These are phyloP conservation scores for Zaprionus camerounensis DNA, from an alignment of 1,140 invertebrate genomes.

Conservation along the genomic window DNA sequence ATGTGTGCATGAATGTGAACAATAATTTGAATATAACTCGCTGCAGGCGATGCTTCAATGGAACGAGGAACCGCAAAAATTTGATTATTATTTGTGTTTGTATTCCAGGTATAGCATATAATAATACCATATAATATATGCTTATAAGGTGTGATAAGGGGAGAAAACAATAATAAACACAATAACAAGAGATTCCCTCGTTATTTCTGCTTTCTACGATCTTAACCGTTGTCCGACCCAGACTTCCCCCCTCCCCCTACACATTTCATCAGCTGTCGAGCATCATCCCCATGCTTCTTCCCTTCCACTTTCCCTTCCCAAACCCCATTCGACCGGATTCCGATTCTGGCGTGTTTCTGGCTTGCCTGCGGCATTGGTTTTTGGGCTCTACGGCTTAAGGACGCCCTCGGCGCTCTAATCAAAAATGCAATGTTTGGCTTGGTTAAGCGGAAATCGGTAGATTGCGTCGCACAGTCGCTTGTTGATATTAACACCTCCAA, in stretches of 20 bases:
- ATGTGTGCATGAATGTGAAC: slow-evolving; percentile 24
- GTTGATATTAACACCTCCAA: slow-evolving; percentile 72
- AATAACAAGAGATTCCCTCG: slow-evolving; percentile 35
- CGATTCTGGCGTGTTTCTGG: slow-evolving; percentile 22
- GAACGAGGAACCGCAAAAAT: background rate
- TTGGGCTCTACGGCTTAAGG: slow-evolving; percentile 63
- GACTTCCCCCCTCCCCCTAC: background rate
- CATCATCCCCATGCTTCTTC: slow-evolving; percentile 9
- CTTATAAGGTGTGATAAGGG: background rate
- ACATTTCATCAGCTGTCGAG: slow-evolving; percentile 27
- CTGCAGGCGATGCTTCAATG: slow-evolving; percentile 22
- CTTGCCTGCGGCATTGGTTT: slow-evolving; percentile 49
- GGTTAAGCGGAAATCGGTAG: slow-evolving; percentile 82
- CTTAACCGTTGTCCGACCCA: slow-evolving; percentile 14
- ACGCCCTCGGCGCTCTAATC: slow-evolving; percentile 64
- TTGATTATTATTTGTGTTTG: background rate
- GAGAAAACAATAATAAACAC: slow-evolving; percentile 21
- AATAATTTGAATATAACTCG: slow-evolving; percentile 69
- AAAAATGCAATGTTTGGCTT: slow-evolving; percentile 83
- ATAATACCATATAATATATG: background rate
- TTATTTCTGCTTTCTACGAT: slow-evolving; percentile 38
- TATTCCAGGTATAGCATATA: background rate
- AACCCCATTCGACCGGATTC: background rate
- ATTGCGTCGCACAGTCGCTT: slow-evolving; percentile 77
- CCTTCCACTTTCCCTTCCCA: no score